phyloP scores from a whole-genome alignment of 2,797 vertebrate genomes.

The Tympanoctomys barrerae region DNA sequence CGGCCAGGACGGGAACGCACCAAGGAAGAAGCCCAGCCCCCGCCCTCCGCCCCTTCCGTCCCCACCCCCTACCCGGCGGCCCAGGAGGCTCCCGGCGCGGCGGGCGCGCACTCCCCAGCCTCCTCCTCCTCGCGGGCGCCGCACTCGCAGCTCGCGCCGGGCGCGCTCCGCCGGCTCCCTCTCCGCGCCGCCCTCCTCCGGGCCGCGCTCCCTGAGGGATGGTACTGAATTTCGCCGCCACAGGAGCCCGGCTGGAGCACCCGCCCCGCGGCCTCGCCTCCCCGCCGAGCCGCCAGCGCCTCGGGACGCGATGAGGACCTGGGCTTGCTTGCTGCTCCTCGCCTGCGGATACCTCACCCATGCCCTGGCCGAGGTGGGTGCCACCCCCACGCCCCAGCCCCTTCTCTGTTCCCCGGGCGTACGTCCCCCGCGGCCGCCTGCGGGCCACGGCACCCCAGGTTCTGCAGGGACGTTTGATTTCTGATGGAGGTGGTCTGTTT shows the following conservation, averaged over 20 bases:
- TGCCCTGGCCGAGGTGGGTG: slow-evolving; percentile 94
- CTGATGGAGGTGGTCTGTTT: slow-evolving; percentile 39
- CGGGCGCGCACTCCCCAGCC: slow-evolving; percentile 75
- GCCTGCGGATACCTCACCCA: slow-evolving; percentile 95
- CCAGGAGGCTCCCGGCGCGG: slow-evolving; percentile 84
- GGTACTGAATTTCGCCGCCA: slow-evolving; percentile 93
- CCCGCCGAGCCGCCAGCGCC: slow-evolving; percentile 89
- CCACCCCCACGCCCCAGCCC: slow-evolving; percentile 68
- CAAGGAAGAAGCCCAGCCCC: slow-evolving; percentile 82
- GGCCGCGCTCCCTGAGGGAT: slow-evolving; percentile 93
- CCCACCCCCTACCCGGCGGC: slow-evolving; percentile 84
- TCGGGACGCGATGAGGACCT: slow-evolving; percentile 96
- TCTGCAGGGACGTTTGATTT: slow-evolving; percentile 70
- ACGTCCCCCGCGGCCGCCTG: slow-evolving; percentile 42
- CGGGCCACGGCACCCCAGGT: neutral
- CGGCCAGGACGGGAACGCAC: slow-evolving; percentile 85
- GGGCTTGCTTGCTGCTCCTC: slow-evolving; percentile 93
- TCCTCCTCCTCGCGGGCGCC: slow-evolving; percentile 56
- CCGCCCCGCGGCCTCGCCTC: slow-evolving; percentile 91
- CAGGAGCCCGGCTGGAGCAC: slow-evolving; percentile 95
- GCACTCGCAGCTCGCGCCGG: slow-evolving; percentile 75
- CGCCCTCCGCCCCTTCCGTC: slow-evolving; percentile 85
- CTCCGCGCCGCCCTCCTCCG: slow-evolving; percentile 75
- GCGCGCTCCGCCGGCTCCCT: slow-evolving; percentile 74
- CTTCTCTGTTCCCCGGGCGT: neutral